phyloP scores from a whole-genome alignment of 2,888 invertebrate species.

The Drosophila fungiperda region DNA sequence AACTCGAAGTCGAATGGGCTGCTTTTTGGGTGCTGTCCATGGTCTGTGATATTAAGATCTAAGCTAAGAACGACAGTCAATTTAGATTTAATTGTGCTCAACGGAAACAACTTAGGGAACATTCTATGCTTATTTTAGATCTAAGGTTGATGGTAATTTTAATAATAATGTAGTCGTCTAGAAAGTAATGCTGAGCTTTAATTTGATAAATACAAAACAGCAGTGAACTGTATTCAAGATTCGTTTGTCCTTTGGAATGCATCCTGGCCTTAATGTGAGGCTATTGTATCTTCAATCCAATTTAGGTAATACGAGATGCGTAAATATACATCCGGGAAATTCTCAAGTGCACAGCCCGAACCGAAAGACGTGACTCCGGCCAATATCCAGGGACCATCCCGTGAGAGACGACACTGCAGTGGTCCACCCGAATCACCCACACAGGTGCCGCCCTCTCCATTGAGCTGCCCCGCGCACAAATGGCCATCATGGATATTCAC shows the following conservation, averaged over 20 bases:
- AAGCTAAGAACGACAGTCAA: slow-evolving; percentile 56
- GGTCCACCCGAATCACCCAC: slow-evolving; percentile 97
- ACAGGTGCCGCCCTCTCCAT: slow-evolving; percentile 95
- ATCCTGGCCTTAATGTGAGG: slow-evolving; percentile 67
- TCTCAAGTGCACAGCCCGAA: slow-evolving; percentile 95
- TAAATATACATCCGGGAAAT: slow-evolving; percentile 95
- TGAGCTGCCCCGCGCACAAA: slow-evolving; percentile 94
- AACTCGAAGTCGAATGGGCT: slow-evolving; percentile 36
- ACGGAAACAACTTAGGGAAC: slow-evolving; percentile 78
- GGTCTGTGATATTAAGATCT: slow-evolving; percentile 67
- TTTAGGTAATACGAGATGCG: slow-evolving; percentile 92
- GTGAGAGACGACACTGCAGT: slow-evolving; percentile 90
- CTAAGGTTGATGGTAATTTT: slow-evolving; percentile 66
- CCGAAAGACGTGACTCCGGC: slow-evolving; percentile 96
- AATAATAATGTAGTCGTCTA: slow-evolving; percentile 31
- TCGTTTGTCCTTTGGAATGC: slow-evolving; percentile 7
- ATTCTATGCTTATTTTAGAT: slow-evolving; percentile 62
- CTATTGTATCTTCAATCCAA: slow-evolving; percentile 89
- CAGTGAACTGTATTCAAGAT: slow-evolving; percentile 32
- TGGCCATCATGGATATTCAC: slow-evolving; percentile 91
- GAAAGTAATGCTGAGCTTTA: slow-evolving; percentile 62
- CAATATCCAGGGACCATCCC: slow-evolving; percentile 94
- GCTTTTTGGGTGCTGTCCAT: not conserved
- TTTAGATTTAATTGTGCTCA: slow-evolving; percentile 68
- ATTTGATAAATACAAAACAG: slow-evolving; percentile 61